Evolutionary conservation across 1,140 invertebrate species (phyloP).

Genomic region (Danaus melanippus): DNA sequence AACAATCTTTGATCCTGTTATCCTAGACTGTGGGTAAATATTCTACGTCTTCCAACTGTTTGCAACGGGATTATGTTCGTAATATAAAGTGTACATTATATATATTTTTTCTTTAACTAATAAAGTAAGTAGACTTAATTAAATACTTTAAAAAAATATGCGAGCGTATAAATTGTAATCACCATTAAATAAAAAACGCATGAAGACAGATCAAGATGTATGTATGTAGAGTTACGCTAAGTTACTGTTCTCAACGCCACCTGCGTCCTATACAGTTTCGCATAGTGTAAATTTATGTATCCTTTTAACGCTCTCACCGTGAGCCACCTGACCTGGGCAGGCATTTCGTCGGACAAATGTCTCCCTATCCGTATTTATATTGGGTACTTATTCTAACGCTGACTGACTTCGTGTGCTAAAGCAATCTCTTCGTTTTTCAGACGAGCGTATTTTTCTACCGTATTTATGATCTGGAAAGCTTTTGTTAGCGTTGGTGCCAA

Average conservation of each 20-base stretch:
- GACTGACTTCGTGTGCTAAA: constrained; percentile 26
- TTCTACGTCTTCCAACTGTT: neutral
- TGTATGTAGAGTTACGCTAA: constrained; percentile 16
- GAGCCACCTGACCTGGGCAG: constrained; percentile 64
- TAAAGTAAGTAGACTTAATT: too few relatives aligned
- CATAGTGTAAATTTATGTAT: constrained; percentile 66
- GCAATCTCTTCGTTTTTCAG: constrained; percentile 21
- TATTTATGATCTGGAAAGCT: constrained; percentile 19
- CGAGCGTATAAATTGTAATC: too few relatives aligned
- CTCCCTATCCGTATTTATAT: constrained; percentile 52
- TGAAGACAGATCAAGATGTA: constrained; percentile 10
- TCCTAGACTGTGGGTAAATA: constrained; percentile 18
- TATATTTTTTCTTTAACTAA: too few relatives aligned
- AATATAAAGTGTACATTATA: too few relatives aligned
- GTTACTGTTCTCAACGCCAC: constrained; percentile 48
- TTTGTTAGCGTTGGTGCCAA: constrained; percentile 6
- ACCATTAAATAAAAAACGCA: too few relatives aligned
- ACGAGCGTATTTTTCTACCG: constrained; percentile 20
- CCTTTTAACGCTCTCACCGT: constrained; percentile 65
- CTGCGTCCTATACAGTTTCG: constrained; percentile 52
- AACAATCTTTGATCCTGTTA: constrained; percentile 42
- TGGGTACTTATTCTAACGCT: constrained; percentile 47
- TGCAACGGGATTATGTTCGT: too few relatives aligned
- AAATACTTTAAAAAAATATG: too few relatives aligned
- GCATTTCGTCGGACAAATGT: constrained; percentile 60